These are phyloP conservation scores for Mus minutoides DNA, from an alignment of 2,797 vertebrate species.

Conservation along the genomic window DNA sequence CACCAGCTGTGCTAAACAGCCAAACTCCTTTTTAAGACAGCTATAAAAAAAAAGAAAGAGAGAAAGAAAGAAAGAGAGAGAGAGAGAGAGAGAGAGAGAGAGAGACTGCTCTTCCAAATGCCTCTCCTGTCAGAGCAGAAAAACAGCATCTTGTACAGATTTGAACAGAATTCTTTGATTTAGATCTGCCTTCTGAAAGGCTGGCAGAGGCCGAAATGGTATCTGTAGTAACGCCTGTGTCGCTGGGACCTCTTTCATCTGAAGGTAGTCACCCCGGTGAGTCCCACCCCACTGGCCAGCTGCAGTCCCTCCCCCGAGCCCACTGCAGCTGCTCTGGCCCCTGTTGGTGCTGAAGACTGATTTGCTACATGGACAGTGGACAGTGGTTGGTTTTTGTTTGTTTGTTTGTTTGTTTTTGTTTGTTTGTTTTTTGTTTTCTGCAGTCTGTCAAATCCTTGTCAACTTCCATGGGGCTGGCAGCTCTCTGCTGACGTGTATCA, in stretches of 20 bases:
- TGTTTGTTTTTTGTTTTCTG: too few species aligned
- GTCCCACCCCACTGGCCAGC: not conserved
- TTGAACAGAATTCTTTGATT: slow-evolving; percentile 90
- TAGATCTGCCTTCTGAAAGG: slow-evolving; percentile 87
- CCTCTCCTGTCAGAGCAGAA: slow-evolving; percentile 89
- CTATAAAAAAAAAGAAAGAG: slow-evolving; percentile 86
- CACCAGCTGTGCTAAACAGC: slow-evolving; percentile 98
- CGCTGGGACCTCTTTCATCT: slow-evolving; percentile 63
- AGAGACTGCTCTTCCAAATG: slow-evolving; percentile 90
- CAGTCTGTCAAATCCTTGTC: not conserved
- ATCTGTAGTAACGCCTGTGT: slow-evolving; percentile 27
- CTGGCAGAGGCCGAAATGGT: slow-evolving; percentile 81
- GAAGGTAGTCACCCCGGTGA: not conserved
- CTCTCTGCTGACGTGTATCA: not conserved
- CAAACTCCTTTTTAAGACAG: slow-evolving; percentile 95
- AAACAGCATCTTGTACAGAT: slow-evolving; percentile 89
- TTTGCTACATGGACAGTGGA: not conserved
- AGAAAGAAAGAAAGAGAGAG: slow-evolving; percentile 85
- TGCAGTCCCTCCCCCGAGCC: not conserved
- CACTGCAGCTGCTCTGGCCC: not conserved
- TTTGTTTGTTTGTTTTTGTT: too few species aligned
- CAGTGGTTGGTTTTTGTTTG: too few species aligned
- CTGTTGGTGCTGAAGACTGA: not conserved
- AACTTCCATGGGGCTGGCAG: not conserved
- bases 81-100: slow-evolving; percentile 85